Evolutionary conservation across 2,888 invertebrate species (phyloP), one percentile per base, ranked within the genome.

Genomic region (Hypomecis atomaria): DNA sequence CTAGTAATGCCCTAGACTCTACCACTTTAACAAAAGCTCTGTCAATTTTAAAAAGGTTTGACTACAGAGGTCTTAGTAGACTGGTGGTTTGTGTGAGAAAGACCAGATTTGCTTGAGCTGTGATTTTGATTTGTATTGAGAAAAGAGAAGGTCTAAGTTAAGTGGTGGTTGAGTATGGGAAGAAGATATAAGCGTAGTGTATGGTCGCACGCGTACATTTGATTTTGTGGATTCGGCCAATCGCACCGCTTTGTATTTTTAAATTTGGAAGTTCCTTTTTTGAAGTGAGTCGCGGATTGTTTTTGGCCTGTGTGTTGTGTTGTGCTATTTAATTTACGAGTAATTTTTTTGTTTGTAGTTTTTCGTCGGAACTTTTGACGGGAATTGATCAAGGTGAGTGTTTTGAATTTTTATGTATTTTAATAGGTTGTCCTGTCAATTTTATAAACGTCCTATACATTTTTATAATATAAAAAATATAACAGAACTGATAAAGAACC

Each of bases 151-250:
- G 70, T 74, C 86, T 74, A 48, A 57, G 50, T 76, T 78, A 54
- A 72, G 63, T 78, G 85, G 87, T 71, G 75, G 77, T 73, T 67
- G 71, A 67, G 74, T 72, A 75, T 74, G 75, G 72, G 74, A 75
- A 81, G 79, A 80, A 79, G 81, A 85, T 88, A 87, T 75, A 88
- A 86, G 83, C 85, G 84, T 82, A 83, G 76, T 74, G 77, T 83
- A 79, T 81, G 81, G 73, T 76, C 79, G 78, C 86, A 78, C 84
- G 84, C 84, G 83, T 78, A 78, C 87, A 87, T 79, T 87, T 83
- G 75, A 68, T 71, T 76, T 66, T 72, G 75, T 74, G 69, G 66
- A 71, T 78, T 75, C 71, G 71, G 69, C 71, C 74, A 71, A 72
- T 75, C 71, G 66, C 60, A 75, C 72, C 78, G 77, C 70, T 78